phyloP scores from a whole-genome alignment of 2,888 invertebrate genomes.

The Drosophila mimica region DNA sequence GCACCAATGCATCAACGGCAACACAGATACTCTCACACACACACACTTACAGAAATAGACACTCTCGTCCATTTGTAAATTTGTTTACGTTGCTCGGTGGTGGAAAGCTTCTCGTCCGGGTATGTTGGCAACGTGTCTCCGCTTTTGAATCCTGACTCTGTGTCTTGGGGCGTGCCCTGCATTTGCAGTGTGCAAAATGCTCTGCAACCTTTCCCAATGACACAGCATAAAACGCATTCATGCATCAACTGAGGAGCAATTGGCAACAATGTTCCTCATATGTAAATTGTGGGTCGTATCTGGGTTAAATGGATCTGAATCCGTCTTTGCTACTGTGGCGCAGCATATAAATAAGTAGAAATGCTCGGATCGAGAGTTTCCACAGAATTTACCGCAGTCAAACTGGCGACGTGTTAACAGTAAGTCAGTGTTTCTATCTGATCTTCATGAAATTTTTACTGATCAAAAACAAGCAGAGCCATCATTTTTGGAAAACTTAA shows the following conservation, averaged over 20 bases:
- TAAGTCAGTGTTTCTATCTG: background rate
- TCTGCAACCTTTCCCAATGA: constrained; percentile 35
- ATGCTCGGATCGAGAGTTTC: background rate
- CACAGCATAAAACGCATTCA: constrained; percentile 26
- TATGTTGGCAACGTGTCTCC: constrained; percentile 17
- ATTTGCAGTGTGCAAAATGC: constrained; percentile 28
- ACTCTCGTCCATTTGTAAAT: constrained; percentile 24
- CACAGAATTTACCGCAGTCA: background rate
- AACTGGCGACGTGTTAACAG: background rate
- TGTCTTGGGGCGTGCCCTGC: constrained; percentile 21
- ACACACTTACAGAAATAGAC: background rate
- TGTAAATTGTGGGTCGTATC: constrained; percentile 17
- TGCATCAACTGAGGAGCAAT: constrained; percentile 20
- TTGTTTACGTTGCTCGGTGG: constrained; percentile 22
- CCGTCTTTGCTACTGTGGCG: background rate
- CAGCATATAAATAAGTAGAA: background rate
- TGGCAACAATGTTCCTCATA: constrained; percentile 24
- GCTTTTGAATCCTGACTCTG: constrained; percentile 13
- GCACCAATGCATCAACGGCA: constrained; percentile 28
- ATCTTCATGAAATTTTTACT: background rate
- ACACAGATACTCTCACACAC: background rate
- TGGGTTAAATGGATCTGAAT: constrained; percentile 13
- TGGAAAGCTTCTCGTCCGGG: constrained; percentile 6
- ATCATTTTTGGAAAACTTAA: no score
- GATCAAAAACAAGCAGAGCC: background rate